Conservation (phyloP, 2,797 vertebrate genomes). For the Semotilus atromaculatus region DNA sequence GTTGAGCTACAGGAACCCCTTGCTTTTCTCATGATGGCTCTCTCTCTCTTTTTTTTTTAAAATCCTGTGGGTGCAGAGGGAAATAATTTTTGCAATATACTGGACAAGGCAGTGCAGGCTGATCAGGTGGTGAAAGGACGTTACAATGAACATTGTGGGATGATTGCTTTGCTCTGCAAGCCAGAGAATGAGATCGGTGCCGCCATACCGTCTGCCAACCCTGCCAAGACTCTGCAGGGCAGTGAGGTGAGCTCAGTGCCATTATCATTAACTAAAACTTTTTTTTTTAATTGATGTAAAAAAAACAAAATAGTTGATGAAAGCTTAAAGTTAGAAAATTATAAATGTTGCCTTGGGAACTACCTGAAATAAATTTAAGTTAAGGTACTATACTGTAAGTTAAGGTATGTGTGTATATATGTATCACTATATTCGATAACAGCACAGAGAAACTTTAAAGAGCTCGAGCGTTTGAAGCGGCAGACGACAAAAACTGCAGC, state of each 20-base stretch:
- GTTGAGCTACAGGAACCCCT: not conserved
- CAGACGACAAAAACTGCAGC: not conserved
- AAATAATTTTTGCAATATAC: conserved; percentile 80
- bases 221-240: conserved; percentile 94
- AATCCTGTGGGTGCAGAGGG: conserved; percentile 86
- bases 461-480: not conserved
- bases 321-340: not conserved
- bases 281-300: not conserved
- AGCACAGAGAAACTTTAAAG: not conserved
- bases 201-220: conserved; percentile 96
- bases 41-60: not conserved
- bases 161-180: conserved; percentile 93
- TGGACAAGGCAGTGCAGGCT: conserved; percentile 92
- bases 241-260: conserved; percentile 83
- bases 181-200: conserved; percentile 88
- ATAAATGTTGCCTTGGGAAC: not conserved
- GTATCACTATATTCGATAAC: too few species aligned
- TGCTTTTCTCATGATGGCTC: not conserved
- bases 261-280: not conserved
- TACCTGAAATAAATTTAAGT: not conserved
- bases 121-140: conserved; percentile 93
- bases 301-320: not conserved
- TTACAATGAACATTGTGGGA: conserved; percentile 90
- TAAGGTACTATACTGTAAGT: not conserved
- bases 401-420: not conserved